Conservation (phyloP, 2,797 vertebrate species). For the Leptodactylus fallax region DNA sequence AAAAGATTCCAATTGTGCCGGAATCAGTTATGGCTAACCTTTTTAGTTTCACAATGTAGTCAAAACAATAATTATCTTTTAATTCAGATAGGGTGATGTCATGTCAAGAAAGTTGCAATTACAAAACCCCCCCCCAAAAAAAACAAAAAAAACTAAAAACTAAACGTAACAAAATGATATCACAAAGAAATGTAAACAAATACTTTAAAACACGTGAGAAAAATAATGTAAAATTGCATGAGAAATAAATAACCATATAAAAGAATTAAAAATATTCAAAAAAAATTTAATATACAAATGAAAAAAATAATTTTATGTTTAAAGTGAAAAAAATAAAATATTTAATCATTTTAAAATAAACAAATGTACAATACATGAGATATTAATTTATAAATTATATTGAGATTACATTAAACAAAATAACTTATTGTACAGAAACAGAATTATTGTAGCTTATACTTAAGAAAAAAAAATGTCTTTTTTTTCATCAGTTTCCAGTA, state of each 20-base stretch:
- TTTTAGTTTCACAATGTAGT: no score
- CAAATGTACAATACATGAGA: neutral
- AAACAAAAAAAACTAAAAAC: no score
- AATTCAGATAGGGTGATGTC: no score
- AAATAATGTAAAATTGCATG: neutral
- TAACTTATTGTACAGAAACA: neutral
- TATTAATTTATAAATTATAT: neutral
- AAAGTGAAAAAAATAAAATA: neutral
- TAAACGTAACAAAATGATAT: neutral
- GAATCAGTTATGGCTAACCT: no score
- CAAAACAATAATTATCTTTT: no score
- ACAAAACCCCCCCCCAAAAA: no score
- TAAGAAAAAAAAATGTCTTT: neutral
- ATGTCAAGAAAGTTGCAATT: neutral
- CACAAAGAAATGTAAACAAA: neutral
- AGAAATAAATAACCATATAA: neutral
- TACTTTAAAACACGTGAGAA: neutral
- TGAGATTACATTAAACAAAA: neutral
- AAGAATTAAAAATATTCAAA: neutral
- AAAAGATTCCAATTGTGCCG: no score
- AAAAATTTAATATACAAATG: neutral
- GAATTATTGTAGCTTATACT: neutral
- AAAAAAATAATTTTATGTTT: neutral
- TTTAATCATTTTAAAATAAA: neutral
- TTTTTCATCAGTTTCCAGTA: neutral